Evolutionary conservation across 2,113 vertebrate genomes (phyloP), one percentile per base, ranked within the genome.

Genomic region (Ophthalmolycus amberensis): DNA sequence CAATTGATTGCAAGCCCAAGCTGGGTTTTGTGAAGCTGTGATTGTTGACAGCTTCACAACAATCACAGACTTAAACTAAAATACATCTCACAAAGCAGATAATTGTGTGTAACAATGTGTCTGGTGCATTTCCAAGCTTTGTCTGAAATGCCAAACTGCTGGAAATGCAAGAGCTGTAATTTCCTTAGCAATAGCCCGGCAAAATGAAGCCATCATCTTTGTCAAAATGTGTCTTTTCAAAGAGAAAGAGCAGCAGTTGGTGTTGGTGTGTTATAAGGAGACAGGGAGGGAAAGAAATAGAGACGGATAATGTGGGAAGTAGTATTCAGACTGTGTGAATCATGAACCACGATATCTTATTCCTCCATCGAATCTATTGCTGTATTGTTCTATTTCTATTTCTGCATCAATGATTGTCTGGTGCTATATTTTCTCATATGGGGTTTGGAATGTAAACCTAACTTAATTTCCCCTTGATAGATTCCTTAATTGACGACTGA

Each of bases 191-290:
- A 73, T 77, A 79, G 42, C 75, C 72, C 32, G 25, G 58, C 3
- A 60, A 73, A 78, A 88, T 82, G 10, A 77, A 90, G 83, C 77
- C 5, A 10, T 86, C 77, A 77, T 67, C 76, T 89, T 38, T n/a
- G 46, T 50, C 44, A 46, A 75, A 77, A 66, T 48, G 34, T 75
- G 63, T 1, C 52, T 29, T 29, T 60, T 77, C 37, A 29, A 75
- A 72, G 27, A 64, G 58, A 69, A 71, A 65, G 71, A 59, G 59
- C 34, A 71, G 37, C 80, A n/a, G 50, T 78, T 84, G 50, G 60
- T 71, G 27, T n/a, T 18, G 14, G 18, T 25, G 14, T 9, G 14
- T 10, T 20, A n/a, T 14, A 25, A 46, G 52, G 20, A 56, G 29
- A 50, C 22, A 32, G 25, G 14, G 10, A 74, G 14, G 10, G 27